Evolutionary conservation across 2,797 vertebrate species (phyloP).

Genomic region (Miichthys miiuy): DNA sequence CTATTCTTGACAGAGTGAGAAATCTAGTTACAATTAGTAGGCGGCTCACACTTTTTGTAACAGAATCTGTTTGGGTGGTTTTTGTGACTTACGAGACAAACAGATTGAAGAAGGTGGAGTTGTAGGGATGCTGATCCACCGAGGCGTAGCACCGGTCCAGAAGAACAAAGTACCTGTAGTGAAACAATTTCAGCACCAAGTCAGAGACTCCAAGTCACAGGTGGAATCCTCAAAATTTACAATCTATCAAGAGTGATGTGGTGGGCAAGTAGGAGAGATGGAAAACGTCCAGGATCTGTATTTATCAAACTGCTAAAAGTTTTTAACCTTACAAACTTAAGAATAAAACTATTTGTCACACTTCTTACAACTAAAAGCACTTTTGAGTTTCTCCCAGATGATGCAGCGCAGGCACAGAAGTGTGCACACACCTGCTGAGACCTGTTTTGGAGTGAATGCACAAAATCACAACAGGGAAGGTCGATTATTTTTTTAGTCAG

Average conservation of each 20-base stretch:
- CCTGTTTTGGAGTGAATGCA: neutral
- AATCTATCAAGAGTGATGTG: conserved; percentile 36
- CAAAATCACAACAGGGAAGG: neutral
- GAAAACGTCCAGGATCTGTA: conserved; percentile 2
- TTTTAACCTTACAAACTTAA: neutral
- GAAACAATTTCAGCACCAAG: conserved; percentile 54
- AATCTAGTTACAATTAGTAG: conserved; percentile 18
- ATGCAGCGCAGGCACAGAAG: neutral
- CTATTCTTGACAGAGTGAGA: conserved; percentile 13
- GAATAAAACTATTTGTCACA: neutral
- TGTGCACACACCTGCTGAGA: neutral
- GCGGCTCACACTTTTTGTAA: conserved; percentile 1
- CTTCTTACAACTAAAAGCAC: neutral
- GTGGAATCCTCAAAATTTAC: conserved; percentile 61
- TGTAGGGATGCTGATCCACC: conserved; percentile 69
- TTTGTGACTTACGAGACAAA: conserved; percentile 82
- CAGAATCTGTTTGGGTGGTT: conserved; percentile 5
- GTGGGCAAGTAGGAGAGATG: conserved; percentile 15
- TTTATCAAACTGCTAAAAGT: conserved; percentile 8
- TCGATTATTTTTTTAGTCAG: neutral
- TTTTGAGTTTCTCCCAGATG: neutral
- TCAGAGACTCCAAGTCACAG: conserved; percentile 74
- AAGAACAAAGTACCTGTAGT: conserved; percentile 81
- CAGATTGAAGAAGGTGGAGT: conserved; percentile 82
- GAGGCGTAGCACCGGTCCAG: conserved; percentile 84